Conservation (phyloP, 2,797 vertebrate species). For the Sebastolobus altivelis region DNA sequence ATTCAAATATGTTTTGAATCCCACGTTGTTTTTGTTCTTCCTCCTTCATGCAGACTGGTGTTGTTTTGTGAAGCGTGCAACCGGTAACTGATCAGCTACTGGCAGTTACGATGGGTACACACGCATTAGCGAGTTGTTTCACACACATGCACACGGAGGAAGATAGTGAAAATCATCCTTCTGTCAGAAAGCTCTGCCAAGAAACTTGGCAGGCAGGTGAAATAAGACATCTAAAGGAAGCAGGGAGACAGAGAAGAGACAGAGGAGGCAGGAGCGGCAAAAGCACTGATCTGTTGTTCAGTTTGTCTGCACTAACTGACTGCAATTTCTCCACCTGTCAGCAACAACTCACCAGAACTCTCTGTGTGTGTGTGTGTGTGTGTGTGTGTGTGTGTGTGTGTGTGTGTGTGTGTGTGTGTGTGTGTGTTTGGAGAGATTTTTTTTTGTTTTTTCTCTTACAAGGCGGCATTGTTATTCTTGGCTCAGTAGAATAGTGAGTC, state of each 20-base stretch:
- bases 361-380: slow-evolving; percentile 5
- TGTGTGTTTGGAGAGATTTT: slow-evolving; percentile 21
- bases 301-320: slow-evolving; percentile 80
- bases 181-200: slow-evolving; percentile 66
- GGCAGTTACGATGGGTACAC: slow-evolving; percentile 25
- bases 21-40: background rate
- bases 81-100: slow-evolving; percentile 36
- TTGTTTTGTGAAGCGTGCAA: background rate
- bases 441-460: slow-evolving; percentile 52
- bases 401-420: slow-evolving; percentile 3
- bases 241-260: slow-evolving; percentile 58
- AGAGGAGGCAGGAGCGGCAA: slow-evolving; percentile 64
- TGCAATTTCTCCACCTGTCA: slow-evolving; percentile 79
- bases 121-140: slow-evolving; percentile 42
- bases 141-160: slow-evolving; percentile 11
- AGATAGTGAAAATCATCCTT: slow-evolving; percentile 43
- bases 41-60: background rate
- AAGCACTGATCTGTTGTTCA: slow-evolving; percentile 80
- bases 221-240: slow-evolving; percentile 69
- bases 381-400: background rate
- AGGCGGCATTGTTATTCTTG: slow-evolving; percentile 79
- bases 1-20: background rate
- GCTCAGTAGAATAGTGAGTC: slow-evolving; percentile 72
- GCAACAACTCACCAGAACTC: slow-evolving; percentile 63
- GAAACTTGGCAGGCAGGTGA: slow-evolving; percentile 73